These are phyloP conservation scores for Helicoverpa armigera DNA, from an alignment of 1,140 invertebrate species.

Conservation along the genomic window DNA sequence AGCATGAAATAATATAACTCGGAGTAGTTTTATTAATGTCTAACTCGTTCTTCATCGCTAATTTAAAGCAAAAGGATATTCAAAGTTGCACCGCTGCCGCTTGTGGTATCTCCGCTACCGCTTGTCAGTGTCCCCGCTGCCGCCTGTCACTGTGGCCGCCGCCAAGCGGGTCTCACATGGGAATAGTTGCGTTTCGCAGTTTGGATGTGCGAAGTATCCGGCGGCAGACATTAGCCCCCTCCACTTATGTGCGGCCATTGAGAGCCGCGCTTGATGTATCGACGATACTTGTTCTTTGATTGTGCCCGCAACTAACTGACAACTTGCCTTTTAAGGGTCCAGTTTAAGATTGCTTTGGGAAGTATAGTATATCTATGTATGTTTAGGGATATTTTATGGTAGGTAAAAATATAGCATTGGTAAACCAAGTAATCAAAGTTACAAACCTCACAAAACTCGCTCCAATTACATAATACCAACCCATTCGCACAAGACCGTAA, in stretches of 20 bases:
- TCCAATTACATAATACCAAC: no score
- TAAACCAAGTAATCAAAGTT: no score
- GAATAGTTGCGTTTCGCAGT: conserved; percentile 52
- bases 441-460: no score
- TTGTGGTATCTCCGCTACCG: no score
- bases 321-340: background rate
- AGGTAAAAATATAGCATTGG: no score
- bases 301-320: background rate
- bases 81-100: no score
- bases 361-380: no score
- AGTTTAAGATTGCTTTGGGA: background rate
- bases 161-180: conserved; percentile 22
- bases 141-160: background rate
- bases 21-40: no score
- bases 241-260: conserved; percentile 1
- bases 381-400: no score
- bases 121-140: background rate
- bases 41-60: no score
- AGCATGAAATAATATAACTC: background rate
- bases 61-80: no score
- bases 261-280: conserved; percentile 1
- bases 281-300: background rate
- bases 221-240: conserved; percentile 27
- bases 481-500: no score
- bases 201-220: conserved; percentile 37